Base-by-base conservation (phyloP, 2,113 vertebrate genomes). In the Turdus rufiventris region DNA sequence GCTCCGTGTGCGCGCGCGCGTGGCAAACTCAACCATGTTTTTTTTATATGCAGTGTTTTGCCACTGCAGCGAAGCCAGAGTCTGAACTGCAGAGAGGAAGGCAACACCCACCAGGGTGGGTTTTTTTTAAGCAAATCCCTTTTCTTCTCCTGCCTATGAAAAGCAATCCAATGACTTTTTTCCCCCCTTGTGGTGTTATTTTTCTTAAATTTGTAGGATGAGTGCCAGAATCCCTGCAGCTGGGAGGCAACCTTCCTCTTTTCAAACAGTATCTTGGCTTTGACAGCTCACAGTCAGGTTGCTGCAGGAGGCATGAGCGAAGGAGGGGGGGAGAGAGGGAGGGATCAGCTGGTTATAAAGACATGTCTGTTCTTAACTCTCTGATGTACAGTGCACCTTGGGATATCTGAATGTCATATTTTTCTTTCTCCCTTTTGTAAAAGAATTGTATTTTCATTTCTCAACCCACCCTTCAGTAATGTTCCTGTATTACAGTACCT, bases 41-140 rank as follows among this genome's bases (percentile, higher is more conserved):
- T 94, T 96, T 96, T 93, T 92, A 86, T 86, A 96, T 81, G 96
- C 97, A 95, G 96, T 95, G 96, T 96, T 97, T 95, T 96, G 94
- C 91, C 91, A 91, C 96, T 95, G 97, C 96, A 97, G 96, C 12
- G 33, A 93, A 95, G 81, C 95, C 74, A 95, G 86, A 93, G 92
- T 85, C 62, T 93, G 83, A 94, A 80, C 95, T 97, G 95, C 95
- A 80, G 96, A 95, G 94, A 94, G 93, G 94, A 80, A 61, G 95
- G 91, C 86, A 95, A 96, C 96, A 95, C 95, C 96, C 94, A 94
- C 79, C 45, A 47, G 57, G 16, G 42, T 40, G 67, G 24, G 5
- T 9, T 33, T 74, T 70, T 79, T 83, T 48, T 19, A 79, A 94
- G 45, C 67, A 84, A 88, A 84, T 93, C 25, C 17, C 25, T 43